These are phyloP conservation scores for Eudorcas thomsonii DNA, from an alignment of 2,113 vertebrate genomes.

Conservation along the genomic window DNA sequence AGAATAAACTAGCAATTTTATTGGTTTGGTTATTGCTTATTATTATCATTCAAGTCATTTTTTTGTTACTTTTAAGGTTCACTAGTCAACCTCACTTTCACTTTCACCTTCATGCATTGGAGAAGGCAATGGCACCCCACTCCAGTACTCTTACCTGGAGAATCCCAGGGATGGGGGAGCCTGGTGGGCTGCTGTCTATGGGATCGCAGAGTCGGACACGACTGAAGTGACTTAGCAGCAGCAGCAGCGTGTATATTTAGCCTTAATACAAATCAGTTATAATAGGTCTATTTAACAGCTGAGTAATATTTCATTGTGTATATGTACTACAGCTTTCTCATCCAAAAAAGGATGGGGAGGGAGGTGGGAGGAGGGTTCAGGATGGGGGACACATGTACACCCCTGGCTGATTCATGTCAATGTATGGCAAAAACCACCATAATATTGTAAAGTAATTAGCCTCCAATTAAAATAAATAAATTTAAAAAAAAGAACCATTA, in stretches of 20 bases:
- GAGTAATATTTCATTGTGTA: background rate
- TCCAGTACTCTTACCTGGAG: too few species aligned
- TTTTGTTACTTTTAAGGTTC: background rate
- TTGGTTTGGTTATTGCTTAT: background rate
- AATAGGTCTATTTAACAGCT: background rate
- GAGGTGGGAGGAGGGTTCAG: background rate
- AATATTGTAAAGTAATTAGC: background rate
- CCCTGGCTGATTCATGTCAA: background rate
- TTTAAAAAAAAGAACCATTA: accelerated
- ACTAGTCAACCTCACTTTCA: too few species aligned
- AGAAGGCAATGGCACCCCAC: too few species aligned
- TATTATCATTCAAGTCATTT: background rate
- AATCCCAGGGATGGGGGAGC: too few species aligned
- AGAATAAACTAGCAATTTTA: background rate
- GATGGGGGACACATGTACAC: background rate
- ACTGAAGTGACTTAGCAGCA: too few species aligned
- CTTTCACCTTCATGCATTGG: too few species aligned
- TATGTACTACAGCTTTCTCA: background rate
- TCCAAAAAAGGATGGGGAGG: background rate
- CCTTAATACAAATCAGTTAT: background rate
- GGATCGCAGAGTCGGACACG: too few species aligned
- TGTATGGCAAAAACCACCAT: background rate
- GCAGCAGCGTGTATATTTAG: background rate
- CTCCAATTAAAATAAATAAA: background rate
- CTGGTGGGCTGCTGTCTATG: too few species aligned